Evolutionary conservation across 2,888 invertebrate genomes (phyloP), one percentile per base, ranked within the genome.

Genomic region (Parthenolecanium corni): DNA sequence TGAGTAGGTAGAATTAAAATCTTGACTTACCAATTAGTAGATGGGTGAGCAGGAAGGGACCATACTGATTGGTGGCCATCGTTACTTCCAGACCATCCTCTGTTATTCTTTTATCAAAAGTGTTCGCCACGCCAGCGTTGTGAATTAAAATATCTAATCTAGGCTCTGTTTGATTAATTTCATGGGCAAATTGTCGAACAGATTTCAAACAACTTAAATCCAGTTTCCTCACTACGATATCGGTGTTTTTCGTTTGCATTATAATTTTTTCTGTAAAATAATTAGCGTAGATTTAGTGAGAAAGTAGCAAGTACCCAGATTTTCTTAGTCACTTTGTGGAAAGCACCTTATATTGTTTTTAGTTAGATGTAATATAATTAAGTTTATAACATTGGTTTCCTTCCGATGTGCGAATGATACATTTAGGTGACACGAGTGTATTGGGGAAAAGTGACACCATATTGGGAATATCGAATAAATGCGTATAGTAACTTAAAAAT

Each of bases 21-120:
- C n/a, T n/a, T n/a, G 23, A 67, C 69, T 70, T 73, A 80, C 81
- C 80, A 67, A 89, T 83, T 1, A 96, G 77, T 12, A 96, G 80
- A 75, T 92, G 92, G 0, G 94, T 95, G 12, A 97, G 77, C 49
- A 96, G 77, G 72, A 95, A 96, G 6, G 92, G 93, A 0, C 95
- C 95, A 73, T 89, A 90, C 70, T 94, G 88, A 72, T 96, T 96
- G 0, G 92, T 91, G 0, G 86, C 91, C 85, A 93, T 89, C 1
- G 89, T 92, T 69, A 85, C 74, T 73, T 96, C 95, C 42, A 95
- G 76, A 3, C 85, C 89, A 71, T 94, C 93, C 69, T 83, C 84
- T 3, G 88, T 85, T 38, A 78, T 71, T 67, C 80, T 79, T 67
- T 81, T 82, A 31, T 76, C 78, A 71, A 85, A 84, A 0, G 81